phyloP scores from a whole-genome alignment of 2,113 vertebrate species.

The Varanus komodoensis region DNA sequence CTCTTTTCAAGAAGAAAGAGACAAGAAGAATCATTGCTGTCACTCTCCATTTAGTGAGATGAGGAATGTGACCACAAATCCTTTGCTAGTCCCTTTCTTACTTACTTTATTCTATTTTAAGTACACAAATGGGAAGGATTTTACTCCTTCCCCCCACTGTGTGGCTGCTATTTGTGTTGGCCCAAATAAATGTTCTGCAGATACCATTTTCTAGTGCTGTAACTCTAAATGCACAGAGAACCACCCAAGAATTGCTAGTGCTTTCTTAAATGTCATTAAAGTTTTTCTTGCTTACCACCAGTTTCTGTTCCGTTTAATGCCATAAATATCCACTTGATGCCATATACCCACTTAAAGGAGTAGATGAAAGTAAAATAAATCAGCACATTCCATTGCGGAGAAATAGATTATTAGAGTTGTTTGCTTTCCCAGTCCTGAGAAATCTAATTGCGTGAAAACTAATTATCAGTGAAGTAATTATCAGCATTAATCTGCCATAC shows the following conservation, averaged over 20 bases:
- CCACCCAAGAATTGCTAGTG: background rate
- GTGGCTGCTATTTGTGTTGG: background rate
- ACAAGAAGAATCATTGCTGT: slow-evolving; percentile 3
- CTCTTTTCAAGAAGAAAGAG: background rate
- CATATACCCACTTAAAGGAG: background rate
- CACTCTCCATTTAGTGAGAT: background rate
- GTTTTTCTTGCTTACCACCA: background rate
- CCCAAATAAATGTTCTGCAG: background rate
- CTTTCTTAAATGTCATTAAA: too few relatives aligned
- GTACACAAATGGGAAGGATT: background rate
- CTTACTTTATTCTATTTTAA: slow-evolving; percentile 19
- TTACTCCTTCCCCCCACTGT: background rate
- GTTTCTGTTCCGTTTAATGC: background rate
- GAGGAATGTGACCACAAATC: slow-evolving; percentile 13
- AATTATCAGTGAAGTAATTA: slow-evolving; percentile 12
- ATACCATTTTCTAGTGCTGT: background rate
- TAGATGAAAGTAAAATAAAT: background rate
- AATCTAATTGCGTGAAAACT: background rate
- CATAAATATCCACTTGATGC: background rate
- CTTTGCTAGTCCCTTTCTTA: background rate
- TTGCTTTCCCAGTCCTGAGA: background rate
- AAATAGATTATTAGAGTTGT: background rate
- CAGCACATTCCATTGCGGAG: background rate
- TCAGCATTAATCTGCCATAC: background rate
- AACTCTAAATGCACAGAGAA: background rate